Conservation (phyloP, 2,113 vertebrate species). For the Rhinolophus sinicus region DNA sequence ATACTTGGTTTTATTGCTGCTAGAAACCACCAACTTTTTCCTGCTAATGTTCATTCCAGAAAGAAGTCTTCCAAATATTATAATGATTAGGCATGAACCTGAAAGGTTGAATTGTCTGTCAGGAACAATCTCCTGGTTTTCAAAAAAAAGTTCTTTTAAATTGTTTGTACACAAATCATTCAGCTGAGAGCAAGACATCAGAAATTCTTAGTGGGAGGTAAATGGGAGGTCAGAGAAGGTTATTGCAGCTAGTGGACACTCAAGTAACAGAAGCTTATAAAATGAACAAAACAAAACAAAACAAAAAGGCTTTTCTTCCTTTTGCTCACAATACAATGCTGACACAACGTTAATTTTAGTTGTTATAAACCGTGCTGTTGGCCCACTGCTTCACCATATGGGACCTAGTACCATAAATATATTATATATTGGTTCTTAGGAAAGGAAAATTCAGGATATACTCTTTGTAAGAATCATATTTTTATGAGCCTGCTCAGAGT, state of each 20-base stretch:
- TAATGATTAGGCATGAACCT: constrained; percentile 12
- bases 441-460: constrained; percentile 64
- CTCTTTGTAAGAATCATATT: constrained; percentile 68
- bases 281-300: not conserved
- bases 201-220: constrained; percentile 61
- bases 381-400: constrained; percentile 47
- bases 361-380: constrained; percentile 55
- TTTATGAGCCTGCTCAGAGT: constrained; percentile 74
- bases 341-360: constrained; percentile 73
- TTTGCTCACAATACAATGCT: constrained; percentile 64
- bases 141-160: constrained; percentile 39
- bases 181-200: not conserved
- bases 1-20: not conserved
- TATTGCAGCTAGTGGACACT: constrained; percentile 34
- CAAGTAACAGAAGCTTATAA: constrained; percentile 25
- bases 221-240: constrained; percentile 9
- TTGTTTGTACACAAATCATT: constrained; percentile 61
- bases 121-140: not conserved
- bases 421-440: constrained; percentile 65
- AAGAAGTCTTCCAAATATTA: constrained; percentile 19
- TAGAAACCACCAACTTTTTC: not conserved
- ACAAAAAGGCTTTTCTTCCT: constrained; percentile 27
- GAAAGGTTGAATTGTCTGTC: constrained; percentile 7
- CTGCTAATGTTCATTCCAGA: not conserved
- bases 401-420: constrained; percentile 52